Evolutionary conservation across 2,888 invertebrate species (phyloP).

Genomic region (Boloria selene): DNA sequence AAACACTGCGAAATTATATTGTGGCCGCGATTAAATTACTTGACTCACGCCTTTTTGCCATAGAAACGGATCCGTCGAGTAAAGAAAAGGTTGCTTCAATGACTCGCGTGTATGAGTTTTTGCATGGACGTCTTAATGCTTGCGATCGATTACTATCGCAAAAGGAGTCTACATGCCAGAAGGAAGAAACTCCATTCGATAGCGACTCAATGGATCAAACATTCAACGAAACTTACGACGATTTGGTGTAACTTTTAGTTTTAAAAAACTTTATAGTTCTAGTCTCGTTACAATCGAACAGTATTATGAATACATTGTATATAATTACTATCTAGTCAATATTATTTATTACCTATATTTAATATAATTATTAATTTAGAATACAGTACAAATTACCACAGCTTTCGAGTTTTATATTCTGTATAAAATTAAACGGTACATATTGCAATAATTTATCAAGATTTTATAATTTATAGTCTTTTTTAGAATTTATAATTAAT

Average conservation of each 20-base stretch:
- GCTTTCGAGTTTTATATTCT: too few relatives aligned
- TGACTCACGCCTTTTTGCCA: slow-evolving; percentile 76
- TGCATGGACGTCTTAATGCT: slow-evolving; percentile 72
- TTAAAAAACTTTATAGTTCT: slow-evolving; percentile 18
- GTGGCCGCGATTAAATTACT: slow-evolving; percentile 77
- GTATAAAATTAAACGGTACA: too few relatives aligned
- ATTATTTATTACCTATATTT: neutral
- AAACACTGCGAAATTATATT: slow-evolving; percentile 76
- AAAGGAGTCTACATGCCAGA: slow-evolving; percentile 56
- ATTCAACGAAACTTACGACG: slow-evolving; percentile 69
- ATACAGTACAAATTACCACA: too few relatives aligned
- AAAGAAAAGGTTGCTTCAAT: slow-evolving; percentile 78
- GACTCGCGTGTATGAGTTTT: slow-evolving; percentile 74
- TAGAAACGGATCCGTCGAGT: slow-evolving; percentile 76
- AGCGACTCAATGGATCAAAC: slow-evolving; percentile 67
- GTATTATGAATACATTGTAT: slow-evolving; percentile 34
- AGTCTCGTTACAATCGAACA: slow-evolving; percentile 21
- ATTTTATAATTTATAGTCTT: too few relatives aligned
- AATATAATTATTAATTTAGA: neutral
- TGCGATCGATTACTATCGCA: slow-evolving; percentile 72
- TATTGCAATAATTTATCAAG: too few relatives aligned
- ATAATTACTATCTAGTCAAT: slow-evolving; percentile 28
- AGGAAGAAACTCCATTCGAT: slow-evolving; percentile 59
- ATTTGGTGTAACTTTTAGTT: slow-evolving; percentile 54
- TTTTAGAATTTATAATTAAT: too few relatives aligned